phyloP scores from a whole-genome alignment of 2,797 vertebrate genomes.

The Malurus leucopterus region DNA sequence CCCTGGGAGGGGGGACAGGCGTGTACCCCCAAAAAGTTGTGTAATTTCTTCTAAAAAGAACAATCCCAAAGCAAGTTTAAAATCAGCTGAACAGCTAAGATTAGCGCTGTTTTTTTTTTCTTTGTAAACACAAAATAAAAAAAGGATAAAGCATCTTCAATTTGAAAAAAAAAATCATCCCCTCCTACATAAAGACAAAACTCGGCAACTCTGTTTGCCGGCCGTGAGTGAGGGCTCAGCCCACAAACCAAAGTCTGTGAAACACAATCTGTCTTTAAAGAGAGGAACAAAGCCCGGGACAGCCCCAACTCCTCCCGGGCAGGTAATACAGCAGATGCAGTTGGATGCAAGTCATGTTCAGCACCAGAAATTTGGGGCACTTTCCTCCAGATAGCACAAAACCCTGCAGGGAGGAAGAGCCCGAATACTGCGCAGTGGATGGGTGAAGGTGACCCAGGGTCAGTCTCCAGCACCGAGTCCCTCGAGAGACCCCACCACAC shows the following conservation, averaged over 20 bases:
- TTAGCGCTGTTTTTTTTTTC: background rate
- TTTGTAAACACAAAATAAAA: constrained; percentile 62
- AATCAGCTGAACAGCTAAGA: background rate
- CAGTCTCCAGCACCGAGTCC: background rate
- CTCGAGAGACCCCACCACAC: background rate
- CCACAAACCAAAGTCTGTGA: background rate
- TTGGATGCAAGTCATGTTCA: background rate
- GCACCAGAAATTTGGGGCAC: constrained; percentile 14
- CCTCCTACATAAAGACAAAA: background rate
- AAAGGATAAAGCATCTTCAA: constrained; percentile 64
- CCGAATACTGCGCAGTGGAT: background rate
- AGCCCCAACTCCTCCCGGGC: background rate
- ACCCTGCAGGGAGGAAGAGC: background rate
- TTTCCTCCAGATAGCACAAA: constrained; percentile 7
- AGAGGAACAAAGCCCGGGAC: background rate
- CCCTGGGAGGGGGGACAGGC: background rate
- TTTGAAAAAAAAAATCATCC: background rate
- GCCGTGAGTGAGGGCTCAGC: background rate
- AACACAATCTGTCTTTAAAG: background rate
- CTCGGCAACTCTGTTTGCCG: background rate
- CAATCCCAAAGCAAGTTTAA: constrained; percentile 32
- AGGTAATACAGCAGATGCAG: background rate
- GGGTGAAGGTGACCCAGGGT: background rate
- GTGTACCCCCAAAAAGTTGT: background rate
- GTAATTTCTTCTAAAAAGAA: constrained; percentile 30